Evolutionary conservation across 2,888 invertebrate species (phyloP).

Genomic region (Ariolimax columbianus): DNA sequence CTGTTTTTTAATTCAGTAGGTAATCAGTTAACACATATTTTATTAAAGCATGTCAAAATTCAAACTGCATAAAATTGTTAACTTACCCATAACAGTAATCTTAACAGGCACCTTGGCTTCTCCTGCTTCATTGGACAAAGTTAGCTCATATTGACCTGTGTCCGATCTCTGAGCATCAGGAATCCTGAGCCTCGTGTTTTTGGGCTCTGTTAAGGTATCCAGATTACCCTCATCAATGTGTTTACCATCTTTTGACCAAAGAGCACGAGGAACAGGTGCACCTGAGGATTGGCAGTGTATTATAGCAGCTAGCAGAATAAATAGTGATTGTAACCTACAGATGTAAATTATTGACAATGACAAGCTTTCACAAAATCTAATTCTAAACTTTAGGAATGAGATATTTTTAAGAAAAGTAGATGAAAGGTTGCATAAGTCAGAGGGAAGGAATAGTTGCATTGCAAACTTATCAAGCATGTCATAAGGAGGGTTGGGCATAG

Average conservation of each 20-base stretch:
- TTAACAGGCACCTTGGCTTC: constrained; percentile 80
- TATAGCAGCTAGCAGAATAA: background rate
- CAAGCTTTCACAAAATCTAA: too few species aligned
- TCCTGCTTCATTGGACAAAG: constrained; percentile 94
- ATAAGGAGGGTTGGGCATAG: too few species aligned
- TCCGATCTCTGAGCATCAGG: constrained; percentile 86
- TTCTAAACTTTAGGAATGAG: too few species aligned
- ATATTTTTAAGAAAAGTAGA: too few species aligned
- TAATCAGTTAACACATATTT: too few species aligned
- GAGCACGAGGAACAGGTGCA: constrained; percentile 79
- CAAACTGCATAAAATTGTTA: too few species aligned
- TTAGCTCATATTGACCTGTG: constrained; percentile 92
- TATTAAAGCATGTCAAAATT: background rate
- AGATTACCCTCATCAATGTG: constrained; percentile 86
- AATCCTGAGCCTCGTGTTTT: constrained; percentile 90
- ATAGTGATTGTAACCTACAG: too few species aligned
- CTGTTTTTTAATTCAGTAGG: too few species aligned
- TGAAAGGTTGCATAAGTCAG: too few species aligned
- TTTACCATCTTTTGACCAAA: constrained; percentile 95
- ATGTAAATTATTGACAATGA: too few species aligned
- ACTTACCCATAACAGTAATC: constrained; percentile 79
- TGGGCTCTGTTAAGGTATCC: constrained; percentile 71
- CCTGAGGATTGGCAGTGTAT: constrained; percentile 59
- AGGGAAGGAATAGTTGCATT: too few species aligned
- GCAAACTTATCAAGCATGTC: too few species aligned